phyloP scores from a whole-genome alignment of 2,888 invertebrate genomes.

The Mythimna impura region DNA sequence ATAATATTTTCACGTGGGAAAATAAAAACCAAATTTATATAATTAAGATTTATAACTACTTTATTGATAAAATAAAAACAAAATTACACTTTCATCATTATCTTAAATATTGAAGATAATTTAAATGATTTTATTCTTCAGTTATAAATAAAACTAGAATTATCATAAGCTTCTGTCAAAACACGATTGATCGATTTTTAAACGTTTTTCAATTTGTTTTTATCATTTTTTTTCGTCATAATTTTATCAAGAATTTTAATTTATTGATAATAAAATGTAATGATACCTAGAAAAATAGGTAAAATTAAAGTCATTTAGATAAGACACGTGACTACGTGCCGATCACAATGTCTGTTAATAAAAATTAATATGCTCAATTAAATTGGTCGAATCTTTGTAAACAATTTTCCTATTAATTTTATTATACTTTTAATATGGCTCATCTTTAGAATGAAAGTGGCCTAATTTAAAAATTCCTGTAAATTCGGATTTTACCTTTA shows the following conservation, averaged over 20 bases:
- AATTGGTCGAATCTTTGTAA: not conserved
- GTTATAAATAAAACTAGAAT: constrained; percentile 28
- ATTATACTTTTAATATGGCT: too few relatives aligned
- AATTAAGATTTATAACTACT: constrained; percentile 39
- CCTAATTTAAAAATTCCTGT: too few relatives aligned
- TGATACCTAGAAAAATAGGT: not conserved
- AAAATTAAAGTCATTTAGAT: constrained; percentile 3
- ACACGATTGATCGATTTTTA: constrained; percentile 79
- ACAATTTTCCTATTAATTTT: too few relatives aligned
- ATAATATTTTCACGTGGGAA: constrained; percentile 2
- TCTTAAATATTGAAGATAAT: constrained; percentile 30
- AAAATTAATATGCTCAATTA: not conserved
- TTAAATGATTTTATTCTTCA: constrained; percentile 36
- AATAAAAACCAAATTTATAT: constrained; percentile 39
- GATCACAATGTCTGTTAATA: constrained; percentile 7
- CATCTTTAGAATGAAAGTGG: too few relatives aligned
- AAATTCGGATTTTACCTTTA: too few relatives aligned
- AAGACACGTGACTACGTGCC: constrained; percentile 1
- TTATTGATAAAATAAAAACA: constrained; percentile 54
- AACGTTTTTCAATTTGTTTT: constrained; percentile 70
- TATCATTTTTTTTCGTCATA: constrained; percentile 30
- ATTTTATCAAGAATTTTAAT: constrained; percentile 32
- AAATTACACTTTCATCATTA: constrained; percentile 44
- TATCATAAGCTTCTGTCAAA: constrained; percentile 60
- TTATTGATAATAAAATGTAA: constrained; percentile 32